Evolutionary conservation across 2,888 invertebrate species (phyloP).

Genomic region (Xanthorhoe designata): DNA sequence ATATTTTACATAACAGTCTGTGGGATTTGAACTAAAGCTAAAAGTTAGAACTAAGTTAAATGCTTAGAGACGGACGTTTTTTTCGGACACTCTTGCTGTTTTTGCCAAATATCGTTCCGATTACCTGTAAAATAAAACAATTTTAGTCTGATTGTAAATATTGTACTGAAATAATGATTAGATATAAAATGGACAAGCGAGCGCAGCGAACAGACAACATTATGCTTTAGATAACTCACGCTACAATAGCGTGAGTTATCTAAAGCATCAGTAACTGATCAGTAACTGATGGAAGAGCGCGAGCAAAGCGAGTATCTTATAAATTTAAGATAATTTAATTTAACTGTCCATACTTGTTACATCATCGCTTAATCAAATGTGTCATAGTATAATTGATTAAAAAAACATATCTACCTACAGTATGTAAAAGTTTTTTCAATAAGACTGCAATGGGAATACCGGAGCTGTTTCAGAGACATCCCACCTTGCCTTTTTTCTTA

Average conservation of each 20-base stretch:
- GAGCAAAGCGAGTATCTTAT: neutral
- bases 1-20: slow-evolving; percentile 71
- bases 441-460: too few relatives aligned
- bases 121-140: slow-evolving; percentile 68
- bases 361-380: too few relatives aligned
- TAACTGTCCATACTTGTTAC: too few relatives aligned
- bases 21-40: slow-evolving; percentile 55
- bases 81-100: slow-evolving; percentile 91
- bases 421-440: too few relatives aligned
- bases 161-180: neutral
- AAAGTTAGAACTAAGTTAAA: slow-evolving; percentile 77
- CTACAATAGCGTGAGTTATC: too few relatives aligned
- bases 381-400: too few relatives aligned
- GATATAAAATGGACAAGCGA: neutral
- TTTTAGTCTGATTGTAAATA: slow-evolving; percentile 1
- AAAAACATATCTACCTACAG: too few relatives aligned
- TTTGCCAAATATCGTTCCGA: slow-evolving; percentile 92
- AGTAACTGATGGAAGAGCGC: neutral
- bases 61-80: slow-evolving; percentile 91
- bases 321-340: too few relatives aligned
- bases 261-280: too few relatives aligned
- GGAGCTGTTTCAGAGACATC: too few relatives aligned
- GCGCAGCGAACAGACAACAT: neutral
- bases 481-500: too few relatives aligned
- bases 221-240: too few relatives aligned